These are phyloP conservation scores for Drosophila pandora DNA, from an alignment of 1,140 invertebrate species.

Conservation along the genomic window DNA sequence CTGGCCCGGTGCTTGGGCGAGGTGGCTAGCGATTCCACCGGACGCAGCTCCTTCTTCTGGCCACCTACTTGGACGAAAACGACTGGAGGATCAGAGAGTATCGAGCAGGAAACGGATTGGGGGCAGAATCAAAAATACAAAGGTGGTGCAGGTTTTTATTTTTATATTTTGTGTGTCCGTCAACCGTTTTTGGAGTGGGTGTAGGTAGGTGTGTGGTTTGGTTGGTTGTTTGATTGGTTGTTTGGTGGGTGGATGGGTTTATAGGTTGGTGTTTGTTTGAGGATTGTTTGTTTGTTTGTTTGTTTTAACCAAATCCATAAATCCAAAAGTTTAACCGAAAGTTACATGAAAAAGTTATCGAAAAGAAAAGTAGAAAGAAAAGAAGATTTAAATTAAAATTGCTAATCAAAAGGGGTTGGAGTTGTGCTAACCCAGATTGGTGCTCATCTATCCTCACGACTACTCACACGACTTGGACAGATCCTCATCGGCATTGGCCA, in stretches of 20 bases:
- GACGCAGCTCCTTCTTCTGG: conserved; percentile 80
- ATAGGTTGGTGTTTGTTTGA: conserved; percentile 35
- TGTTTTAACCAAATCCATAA: conserved; percentile 75
- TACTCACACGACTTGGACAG: conserved; percentile 82
- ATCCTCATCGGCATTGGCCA: conserved; percentile 83
- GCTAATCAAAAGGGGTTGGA: conserved; percentile 41
- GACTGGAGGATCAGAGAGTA: conserved; percentile 76
- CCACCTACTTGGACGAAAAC: conserved; percentile 84
- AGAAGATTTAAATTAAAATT: conserved; percentile 74
- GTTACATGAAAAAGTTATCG: conserved; percentile 53
- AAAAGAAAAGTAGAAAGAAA: conserved; percentile 80
- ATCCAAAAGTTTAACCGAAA: conserved; percentile 80
- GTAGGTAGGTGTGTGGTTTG: conserved; percentile 33
- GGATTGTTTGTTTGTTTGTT: conserved; percentile 21
- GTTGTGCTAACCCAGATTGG: conserved; percentile 4
- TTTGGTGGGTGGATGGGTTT: conserved; percentile 5
- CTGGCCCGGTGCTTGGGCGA: conserved; percentile 84
- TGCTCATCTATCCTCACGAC: background rate
- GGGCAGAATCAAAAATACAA: conserved; percentile 6
- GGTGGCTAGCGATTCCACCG: conserved; percentile 76
- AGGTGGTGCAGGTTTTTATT: conserved; percentile 3
- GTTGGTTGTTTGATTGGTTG: conserved; percentile 4
- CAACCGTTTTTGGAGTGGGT: conserved; percentile 57
- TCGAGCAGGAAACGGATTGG: conserved; percentile 40
- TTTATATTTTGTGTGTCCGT: conserved; percentile 64